Evolutionary conservation across 2,113 vertebrate genomes (phyloP), one percentile per base, ranked within the genome.

Genomic region (Empidonax traillii): DNA sequence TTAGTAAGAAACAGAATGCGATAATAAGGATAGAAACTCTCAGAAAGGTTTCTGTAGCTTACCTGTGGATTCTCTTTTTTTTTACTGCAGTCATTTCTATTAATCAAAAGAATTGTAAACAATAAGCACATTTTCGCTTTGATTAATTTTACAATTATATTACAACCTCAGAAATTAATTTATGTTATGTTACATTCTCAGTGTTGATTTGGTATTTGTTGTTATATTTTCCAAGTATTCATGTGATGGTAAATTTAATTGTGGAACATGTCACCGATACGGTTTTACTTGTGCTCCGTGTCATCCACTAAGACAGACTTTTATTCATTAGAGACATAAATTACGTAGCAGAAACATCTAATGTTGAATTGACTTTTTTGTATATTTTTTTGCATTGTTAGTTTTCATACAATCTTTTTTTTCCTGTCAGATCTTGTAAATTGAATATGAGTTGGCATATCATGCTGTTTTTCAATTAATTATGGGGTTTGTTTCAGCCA

Each of bases 281-380:
- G 0, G 20, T 89, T 90, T 86, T 88, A 37, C 77, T 92, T 89
- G 53, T 72, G 39, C n/a, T 90, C 35, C 0, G 0, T 84, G 35
- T 84, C 55, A 77, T 78, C 56, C 61, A 74, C 24, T 65, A 65
- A 82, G 37, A 63, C 30, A 62, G 59, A 41, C 14, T 49, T 16
- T 65, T 94, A 82, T 93, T 95, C 49, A 79, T 65, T 73, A 83
- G 59, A 39, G 80, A 19, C 68, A 73, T 79, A 85, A 91, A 81
- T 93, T 87, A 72, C 33, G 27, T 43, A 71, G 61, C 69, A 89
- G 66, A 85, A 87, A 24, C 41, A 68, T 46, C 66, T 95, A 71
- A 51, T 77, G 63, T 23, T 62, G 28, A 84, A 77, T 21, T 71
- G 35, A 30, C 28, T 58, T 46, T 39, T 43, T 84, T 58, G 7